phyloP scores from a whole-genome alignment of 2,888 invertebrate genomes.

The Pristionchus arcanus region DNA sequence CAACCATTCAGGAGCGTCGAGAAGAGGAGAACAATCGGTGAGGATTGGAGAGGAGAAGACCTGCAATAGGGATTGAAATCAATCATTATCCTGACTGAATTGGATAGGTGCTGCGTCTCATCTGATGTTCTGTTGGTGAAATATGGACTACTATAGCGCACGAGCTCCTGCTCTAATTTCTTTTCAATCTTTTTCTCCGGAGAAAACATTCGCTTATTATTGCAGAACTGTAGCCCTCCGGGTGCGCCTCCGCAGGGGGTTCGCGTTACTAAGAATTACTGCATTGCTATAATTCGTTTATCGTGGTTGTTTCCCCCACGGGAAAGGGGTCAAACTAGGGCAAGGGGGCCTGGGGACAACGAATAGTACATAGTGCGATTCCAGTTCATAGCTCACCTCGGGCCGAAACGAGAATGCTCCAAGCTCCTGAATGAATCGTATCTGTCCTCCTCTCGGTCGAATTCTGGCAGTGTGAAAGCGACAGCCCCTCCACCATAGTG shows the following conservation, averaged over 20 bases:
- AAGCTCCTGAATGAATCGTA: slow-evolving; percentile 28
- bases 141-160: not conserved
- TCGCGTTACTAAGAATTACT: not conserved
- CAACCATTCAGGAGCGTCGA: not conserved
- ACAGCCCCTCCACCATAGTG: slow-evolving; percentile 22
- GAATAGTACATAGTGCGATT: not conserved
- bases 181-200: not conserved
- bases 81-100: not conserved
- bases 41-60: not conserved
- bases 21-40: not conserved
- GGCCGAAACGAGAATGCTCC: slow-evolving; percentile 27
- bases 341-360: no score
- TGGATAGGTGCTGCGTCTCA: not conserved
- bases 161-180: no score
- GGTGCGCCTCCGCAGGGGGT: no score
- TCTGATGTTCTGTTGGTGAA: not conserved
- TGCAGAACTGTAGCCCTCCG: no score
- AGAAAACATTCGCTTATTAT: not conserved
- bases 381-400: not conserved
- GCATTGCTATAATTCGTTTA: not conserved
- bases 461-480: not conserved
- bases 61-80: not conserved
- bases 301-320: not conserved
- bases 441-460: not conserved
- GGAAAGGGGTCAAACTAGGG: no score